Evolutionary conservation across 2,113 vertebrate species (phyloP).

Genomic region (Salvator merianae): DNA sequence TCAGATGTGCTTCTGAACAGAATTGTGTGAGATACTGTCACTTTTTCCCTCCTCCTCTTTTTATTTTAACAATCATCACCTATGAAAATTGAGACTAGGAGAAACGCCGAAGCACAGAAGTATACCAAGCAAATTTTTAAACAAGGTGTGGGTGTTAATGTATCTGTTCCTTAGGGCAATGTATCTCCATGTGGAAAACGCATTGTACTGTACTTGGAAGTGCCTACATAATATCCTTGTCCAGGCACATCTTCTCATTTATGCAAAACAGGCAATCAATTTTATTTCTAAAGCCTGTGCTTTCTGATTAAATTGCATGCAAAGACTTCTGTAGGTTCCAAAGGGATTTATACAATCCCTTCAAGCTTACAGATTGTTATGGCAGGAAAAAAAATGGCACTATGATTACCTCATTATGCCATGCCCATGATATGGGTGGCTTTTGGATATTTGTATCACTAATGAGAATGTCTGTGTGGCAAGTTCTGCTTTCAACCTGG

Average conservation of each 20-base stretch:
- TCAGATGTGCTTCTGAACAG: background rate
- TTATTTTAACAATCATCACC: background rate
- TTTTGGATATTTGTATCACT: background rate
- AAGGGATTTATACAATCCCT: background rate
- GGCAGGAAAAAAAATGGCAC: too few species aligned
- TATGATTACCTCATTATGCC: background rate
- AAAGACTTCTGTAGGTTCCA: background rate
- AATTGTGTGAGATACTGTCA: slow-evolving; percentile 9
- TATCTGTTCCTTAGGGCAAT: background rate
- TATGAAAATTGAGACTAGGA: slow-evolving; percentile 18
- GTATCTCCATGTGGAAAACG: slow-evolving; percentile 17
- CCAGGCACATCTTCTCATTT: background rate
- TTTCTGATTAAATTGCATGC: background rate
- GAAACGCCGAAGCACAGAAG: background rate
- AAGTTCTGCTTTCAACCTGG: too few species aligned
- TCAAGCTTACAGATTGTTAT: background rate
- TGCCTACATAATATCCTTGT: background rate
- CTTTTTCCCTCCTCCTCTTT: rapidly evolving
- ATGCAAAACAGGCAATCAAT: background rate
- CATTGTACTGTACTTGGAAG: background rate
- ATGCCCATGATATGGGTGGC: too few species aligned
- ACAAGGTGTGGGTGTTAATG: slow-evolving; percentile 20
- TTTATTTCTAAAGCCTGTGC: background rate
- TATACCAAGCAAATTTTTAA: slow-evolving; percentile 1
- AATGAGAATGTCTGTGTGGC: too few species aligned